A percentile compares a stretch with the other conserved stretches of the same genome.
phyloP scores from a whole-genome alignment of 2,113 vertebrate species.

The Lethenteron reissneri region DNA sequence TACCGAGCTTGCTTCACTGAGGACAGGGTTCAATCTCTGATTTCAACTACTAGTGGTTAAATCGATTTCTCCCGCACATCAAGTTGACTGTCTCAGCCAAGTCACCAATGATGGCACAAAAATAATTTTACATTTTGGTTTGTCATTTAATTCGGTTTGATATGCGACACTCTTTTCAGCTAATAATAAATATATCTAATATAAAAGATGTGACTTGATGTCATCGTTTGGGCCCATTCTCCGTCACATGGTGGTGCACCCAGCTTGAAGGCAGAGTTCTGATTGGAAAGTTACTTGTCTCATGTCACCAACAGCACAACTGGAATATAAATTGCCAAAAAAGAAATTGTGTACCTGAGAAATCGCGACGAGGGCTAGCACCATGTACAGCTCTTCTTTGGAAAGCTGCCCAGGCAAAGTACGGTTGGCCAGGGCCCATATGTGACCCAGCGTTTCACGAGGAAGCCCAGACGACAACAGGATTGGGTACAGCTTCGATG shows the following conservation, averaged over 20 bases:
- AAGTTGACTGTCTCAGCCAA: too few species aligned
- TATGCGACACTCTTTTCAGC: too few species aligned
- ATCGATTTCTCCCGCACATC: too few species aligned
- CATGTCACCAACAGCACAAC: not conserved
- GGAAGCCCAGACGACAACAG: slow-evolving; percentile 90
- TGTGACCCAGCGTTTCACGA: slow-evolving; percentile 78
- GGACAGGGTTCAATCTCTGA: too few species aligned
- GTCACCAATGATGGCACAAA: too few species aligned
- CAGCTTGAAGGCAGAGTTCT: not conserved
- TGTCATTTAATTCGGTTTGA: too few species aligned
- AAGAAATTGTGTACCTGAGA: slow-evolving; percentile 43
- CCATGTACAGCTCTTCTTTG: slow-evolving; percentile 78
- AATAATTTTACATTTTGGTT: too few species aligned
- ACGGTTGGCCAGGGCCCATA: slow-evolving; percentile 84
- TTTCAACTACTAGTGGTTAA: too few species aligned
- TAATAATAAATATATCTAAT: too few species aligned
- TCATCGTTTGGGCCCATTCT: too few species aligned
- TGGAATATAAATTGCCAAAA: not conserved
- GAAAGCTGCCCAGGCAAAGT: slow-evolving; percentile 86
- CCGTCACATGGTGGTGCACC: not conserved
- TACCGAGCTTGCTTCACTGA: too few species aligned
- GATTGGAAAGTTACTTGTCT: not conserved
- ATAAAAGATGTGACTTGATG: too few species aligned
- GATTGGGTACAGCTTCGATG: slow-evolving; percentile 81
- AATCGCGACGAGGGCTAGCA: slow-evolving; percentile 70